Conservation (phyloP, 2,797 vertebrate genomes). For the Naso thynnoides region DNA sequence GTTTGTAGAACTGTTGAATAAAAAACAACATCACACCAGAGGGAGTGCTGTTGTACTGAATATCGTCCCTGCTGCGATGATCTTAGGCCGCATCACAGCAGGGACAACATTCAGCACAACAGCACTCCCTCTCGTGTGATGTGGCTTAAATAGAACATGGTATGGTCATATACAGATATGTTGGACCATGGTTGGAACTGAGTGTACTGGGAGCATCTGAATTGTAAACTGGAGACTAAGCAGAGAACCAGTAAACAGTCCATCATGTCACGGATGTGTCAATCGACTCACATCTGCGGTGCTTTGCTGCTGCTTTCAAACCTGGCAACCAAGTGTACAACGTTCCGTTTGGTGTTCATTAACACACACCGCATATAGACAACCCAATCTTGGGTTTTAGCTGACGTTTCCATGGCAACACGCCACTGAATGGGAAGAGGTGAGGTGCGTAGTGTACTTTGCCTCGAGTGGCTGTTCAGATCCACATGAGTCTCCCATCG, state of each 20-base stretch:
- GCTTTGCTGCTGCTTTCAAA: conserved; percentile 41
- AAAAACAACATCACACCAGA: no score
- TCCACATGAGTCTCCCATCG: conserved; percentile 66
- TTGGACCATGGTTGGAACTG: not conserved
- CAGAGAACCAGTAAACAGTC: conserved; percentile 43
- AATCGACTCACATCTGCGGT: conserved; percentile 33
- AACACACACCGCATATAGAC: conserved; percentile 46
- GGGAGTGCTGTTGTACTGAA: no score
- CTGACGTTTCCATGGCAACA: conserved; percentile 80
- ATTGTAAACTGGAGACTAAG: conserved; percentile 7
- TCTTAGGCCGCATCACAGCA: no score
- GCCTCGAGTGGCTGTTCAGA: conserved; percentile 72
- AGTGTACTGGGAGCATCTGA: conserved; percentile 16
- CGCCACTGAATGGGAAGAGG: conserved; percentile 59
- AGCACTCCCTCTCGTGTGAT: no score
- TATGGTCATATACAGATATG: not conserved
- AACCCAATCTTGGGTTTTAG: conserved; percentile 69
- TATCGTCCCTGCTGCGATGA: no score
- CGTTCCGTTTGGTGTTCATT: conserved; percentile 65
- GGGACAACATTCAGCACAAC: no score
- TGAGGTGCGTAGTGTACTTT: conserved; percentile 71
- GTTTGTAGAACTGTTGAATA: no score
- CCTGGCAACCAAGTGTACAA: conserved; percentile 39
- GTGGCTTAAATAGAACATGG: not conserved
- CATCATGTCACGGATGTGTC: conserved; percentile 51